Conservation (phyloP, 2,797 vertebrate species). For the Apogon talboti region DNA sequence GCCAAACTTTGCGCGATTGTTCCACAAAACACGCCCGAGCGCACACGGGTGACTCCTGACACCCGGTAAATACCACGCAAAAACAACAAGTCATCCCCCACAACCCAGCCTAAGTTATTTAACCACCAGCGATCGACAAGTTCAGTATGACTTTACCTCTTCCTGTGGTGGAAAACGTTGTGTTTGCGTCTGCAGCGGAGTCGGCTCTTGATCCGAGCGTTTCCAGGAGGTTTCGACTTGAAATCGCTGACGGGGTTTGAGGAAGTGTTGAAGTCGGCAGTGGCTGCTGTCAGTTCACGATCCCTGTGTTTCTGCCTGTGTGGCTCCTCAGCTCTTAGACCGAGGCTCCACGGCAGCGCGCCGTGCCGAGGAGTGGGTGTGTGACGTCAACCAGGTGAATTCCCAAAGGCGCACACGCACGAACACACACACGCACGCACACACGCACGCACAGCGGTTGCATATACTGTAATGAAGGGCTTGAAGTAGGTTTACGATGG, state of each 20-base stretch:
- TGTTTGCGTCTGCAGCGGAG: neutral
- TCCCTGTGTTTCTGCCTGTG: neutral
- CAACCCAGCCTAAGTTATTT: too few relatives aligned
- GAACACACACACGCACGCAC: neutral
- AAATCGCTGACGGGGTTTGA: constrained; percentile 24
- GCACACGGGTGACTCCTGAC: neutral
- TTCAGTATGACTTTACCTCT: constrained; percentile 49
- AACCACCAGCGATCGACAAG: too few relatives aligned
- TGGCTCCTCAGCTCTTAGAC: neutral
- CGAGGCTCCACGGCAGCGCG: constrained; percentile 24
- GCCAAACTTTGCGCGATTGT: neutral
- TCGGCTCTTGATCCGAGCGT: neutral
- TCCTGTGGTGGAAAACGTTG: neutral
- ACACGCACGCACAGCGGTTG: neutral
- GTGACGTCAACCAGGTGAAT: constrained; percentile 82
- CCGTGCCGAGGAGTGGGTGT: neutral
- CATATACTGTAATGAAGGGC: too few relatives aligned
- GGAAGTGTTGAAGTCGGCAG: constrained; percentile 45
- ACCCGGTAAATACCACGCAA: neutral
- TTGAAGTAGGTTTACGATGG: too few relatives aligned
- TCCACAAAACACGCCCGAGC: neutral
- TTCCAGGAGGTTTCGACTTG: neutral
- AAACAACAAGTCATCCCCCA: too few relatives aligned
- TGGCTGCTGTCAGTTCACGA: neutral
- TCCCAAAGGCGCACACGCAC: constrained; percentile 31